A percentile compares a stretch with the other conserved stretches of the same genome.
These are phyloP conservation scores for Phorcus lineatus DNA, from an alignment of 2,888 invertebrate species.

Conservation along the genomic window DNA sequence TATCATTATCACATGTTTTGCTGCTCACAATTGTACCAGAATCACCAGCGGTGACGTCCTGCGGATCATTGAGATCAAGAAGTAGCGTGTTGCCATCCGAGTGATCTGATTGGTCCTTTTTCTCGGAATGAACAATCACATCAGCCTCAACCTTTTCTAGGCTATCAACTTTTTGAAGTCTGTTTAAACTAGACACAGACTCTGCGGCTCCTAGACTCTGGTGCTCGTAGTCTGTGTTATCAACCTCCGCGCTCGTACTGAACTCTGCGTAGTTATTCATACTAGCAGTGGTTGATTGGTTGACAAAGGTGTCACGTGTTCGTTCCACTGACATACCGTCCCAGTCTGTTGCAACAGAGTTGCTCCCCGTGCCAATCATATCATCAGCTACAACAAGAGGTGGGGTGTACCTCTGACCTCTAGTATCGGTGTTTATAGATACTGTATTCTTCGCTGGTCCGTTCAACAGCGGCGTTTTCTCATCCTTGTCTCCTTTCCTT, in stretches of 20 bases:
- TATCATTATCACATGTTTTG: too few relatives aligned
- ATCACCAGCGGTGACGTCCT: too few relatives aligned
- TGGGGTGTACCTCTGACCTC: not conserved
- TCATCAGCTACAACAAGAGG: not conserved
- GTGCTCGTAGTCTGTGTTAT: not conserved
- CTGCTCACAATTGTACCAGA: too few relatives aligned
- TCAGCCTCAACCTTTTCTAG: not conserved
- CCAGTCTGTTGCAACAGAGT: conserved; percentile 47
- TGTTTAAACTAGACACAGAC: not conserved
- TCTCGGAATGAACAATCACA: not conserved
- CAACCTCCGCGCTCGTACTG: conserved; percentile 47
- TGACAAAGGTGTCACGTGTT: conserved; percentile 32
- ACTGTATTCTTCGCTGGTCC: not conserved
- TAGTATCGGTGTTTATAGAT: not conserved
- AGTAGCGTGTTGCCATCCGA: too few relatives aligned
- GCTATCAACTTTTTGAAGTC: not conserved
- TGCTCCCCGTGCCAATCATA: conserved; percentile 25
- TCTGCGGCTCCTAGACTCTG: not conserved
- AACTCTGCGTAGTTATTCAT: conserved; percentile 63
- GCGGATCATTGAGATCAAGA: too few relatives aligned
- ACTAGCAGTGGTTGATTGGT: conserved; percentile 50
- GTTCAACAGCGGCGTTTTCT: conserved; percentile 40
- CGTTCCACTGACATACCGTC: conserved; percentile 54
- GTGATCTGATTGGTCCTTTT: not conserved
- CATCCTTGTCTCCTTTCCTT: not conserved